Conservation (phyloP, 2,113 vertebrate genomes). For the Mesitornis unicolor region DNA sequence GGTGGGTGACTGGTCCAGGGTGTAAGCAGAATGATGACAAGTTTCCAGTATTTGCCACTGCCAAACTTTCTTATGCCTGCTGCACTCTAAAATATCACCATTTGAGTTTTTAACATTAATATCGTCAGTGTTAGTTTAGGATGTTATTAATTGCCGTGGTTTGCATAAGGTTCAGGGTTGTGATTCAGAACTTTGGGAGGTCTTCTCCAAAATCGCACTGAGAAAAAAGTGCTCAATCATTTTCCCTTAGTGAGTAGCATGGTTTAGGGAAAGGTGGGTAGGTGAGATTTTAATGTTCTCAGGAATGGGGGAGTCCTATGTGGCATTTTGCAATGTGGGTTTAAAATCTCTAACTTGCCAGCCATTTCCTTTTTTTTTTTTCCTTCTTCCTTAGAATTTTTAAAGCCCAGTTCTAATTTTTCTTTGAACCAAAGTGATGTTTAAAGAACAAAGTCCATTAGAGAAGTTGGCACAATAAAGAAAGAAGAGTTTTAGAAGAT, state of each 20-base stretch:
- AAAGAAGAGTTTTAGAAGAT: neutral
- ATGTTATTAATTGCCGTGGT: neutral
- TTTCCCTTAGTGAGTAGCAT: neutral
- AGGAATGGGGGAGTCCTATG: neutral
- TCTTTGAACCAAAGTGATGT: neutral
- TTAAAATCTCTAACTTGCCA: constrained; percentile 18
- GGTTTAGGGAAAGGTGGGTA: neutral
- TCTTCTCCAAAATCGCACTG: neutral
- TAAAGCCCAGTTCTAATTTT: neutral
- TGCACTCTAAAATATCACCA: neutral
- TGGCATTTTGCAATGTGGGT: neutral
- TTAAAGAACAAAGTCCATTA: neutral
- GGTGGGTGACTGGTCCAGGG: neutral
- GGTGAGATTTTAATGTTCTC: neutral
- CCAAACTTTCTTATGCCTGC: neutral
- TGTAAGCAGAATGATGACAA: neutral
- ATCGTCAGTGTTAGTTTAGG: neutral
- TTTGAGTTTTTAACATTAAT: neutral
- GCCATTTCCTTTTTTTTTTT: neutral
- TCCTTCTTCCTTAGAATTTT: neutral
- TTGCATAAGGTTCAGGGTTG: neutral
- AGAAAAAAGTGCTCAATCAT: neutral
- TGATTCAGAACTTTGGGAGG: neutral
- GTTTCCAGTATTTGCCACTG: neutral
- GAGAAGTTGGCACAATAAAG: neutral